These are phyloP conservation scores for Acanthochromis polyacanthus DNA, from an alignment of 2,113 vertebrate genomes.

Conservation along the genomic window DNA sequence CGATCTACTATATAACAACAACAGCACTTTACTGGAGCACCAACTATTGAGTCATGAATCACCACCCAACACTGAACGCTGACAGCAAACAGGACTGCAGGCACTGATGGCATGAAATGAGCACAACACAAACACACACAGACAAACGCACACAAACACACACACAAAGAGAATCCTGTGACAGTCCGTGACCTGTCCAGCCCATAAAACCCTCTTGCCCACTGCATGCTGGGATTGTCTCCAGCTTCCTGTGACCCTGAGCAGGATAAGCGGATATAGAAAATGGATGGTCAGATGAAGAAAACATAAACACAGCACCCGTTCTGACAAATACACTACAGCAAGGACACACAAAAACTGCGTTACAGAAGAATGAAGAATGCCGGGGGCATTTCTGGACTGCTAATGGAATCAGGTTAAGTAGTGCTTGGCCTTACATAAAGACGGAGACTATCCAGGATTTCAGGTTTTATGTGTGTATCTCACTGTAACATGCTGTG, in stretches of 20 bases:
- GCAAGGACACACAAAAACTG: neutral
- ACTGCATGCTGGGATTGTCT: conserved; percentile 54
- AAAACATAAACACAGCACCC: conserved; percentile 27
- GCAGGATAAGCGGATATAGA: conserved; percentile 47
- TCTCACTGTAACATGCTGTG: neutral
- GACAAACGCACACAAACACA: conserved; percentile 6
- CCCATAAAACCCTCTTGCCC: conserved; percentile 41
- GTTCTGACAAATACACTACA: neutral
- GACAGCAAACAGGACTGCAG: no score
- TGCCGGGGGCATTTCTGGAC: conserved; percentile 14
- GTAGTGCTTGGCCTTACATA: conserved; percentile 30
- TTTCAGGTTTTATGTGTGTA: conserved; percentile 3
- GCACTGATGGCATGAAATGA: neutral
- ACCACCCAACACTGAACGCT: no score
- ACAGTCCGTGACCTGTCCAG: conserved; percentile 4
- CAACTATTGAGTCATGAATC: no score
- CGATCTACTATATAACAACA: neutral
- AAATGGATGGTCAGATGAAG: conserved; percentile 44
- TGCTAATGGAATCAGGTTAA: conserved; percentile 47
- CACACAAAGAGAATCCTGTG: neutral
- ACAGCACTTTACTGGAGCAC: neutral
- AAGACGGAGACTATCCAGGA: conserved; percentile 7
- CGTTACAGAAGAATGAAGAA: conserved; percentile 14
- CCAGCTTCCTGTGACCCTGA: conserved; percentile 47
- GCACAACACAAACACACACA: conserved; percentile 2